Conservation (phyloP, 2,113 vertebrate genomes). For the Ciconia boyciana region DNA sequence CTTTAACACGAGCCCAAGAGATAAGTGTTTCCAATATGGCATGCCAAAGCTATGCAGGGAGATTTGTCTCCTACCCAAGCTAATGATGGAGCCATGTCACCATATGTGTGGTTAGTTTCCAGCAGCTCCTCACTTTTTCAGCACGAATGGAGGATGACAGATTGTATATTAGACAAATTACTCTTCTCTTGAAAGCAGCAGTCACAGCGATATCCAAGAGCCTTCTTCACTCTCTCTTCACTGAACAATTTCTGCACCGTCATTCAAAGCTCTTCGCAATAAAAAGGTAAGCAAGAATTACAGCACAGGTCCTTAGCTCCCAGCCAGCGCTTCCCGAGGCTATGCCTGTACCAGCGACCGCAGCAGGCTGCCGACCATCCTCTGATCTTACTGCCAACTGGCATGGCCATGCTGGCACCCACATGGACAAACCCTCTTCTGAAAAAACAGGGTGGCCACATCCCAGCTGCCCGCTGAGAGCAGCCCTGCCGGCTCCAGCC, state of each 20-base stretch:
- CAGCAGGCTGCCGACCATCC: background rate
- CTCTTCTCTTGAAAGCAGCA: slow-evolving; percentile 43
- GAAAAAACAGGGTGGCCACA: background rate
- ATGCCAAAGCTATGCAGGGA: slow-evolving; percentile 32
- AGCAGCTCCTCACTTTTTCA: slow-evolving; percentile 59
- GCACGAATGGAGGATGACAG: slow-evolving; percentile 51
- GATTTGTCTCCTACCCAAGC: slow-evolving; percentile 57
- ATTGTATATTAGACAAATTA: slow-evolving; percentile 63
- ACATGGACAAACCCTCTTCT: background rate
- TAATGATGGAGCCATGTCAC: slow-evolving; percentile 62
- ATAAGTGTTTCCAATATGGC: slow-evolving; percentile 47
- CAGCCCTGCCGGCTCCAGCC: background rate
- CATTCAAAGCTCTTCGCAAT: slow-evolving; percentile 13
- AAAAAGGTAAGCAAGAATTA: slow-evolving; percentile 10
- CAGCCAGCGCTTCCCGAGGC: background rate
- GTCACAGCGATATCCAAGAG: background rate
- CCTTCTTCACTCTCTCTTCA: slow-evolving; percentile 21
- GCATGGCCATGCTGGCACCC: background rate
- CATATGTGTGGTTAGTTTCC: slow-evolving; percentile 65
- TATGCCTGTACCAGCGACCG: background rate
- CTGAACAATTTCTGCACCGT: slow-evolving; percentile 25
- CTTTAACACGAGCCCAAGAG: background rate
- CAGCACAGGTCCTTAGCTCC: background rate
- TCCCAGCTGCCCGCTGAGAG: background rate
- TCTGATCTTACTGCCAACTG: background rate